phyloP scores from a whole-genome alignment of 2,113 vertebrate genomes.

The Meles meles region DNA sequence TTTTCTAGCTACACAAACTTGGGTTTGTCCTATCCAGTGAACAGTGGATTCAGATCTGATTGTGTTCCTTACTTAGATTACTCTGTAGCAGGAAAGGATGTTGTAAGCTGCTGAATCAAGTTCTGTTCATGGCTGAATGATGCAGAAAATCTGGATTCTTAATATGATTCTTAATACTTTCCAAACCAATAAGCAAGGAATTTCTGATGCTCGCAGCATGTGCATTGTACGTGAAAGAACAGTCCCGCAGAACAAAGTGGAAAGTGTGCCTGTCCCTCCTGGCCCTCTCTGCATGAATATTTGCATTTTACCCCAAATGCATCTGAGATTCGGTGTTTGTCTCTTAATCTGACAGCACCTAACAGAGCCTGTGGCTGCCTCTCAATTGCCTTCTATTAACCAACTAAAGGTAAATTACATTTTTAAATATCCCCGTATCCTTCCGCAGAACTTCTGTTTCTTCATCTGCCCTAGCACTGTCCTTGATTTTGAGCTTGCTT shows the following conservation, averaged over 20 bases:
- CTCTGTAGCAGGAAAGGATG: background rate
- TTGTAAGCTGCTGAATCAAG: background rate
- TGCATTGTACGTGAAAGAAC: background rate
- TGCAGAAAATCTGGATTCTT: slow-evolving; percentile 24
- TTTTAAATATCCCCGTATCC: background rate
- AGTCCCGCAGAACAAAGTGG: background rate
- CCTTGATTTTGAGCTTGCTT: slow-evolving; percentile 32
- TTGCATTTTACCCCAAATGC: background rate
- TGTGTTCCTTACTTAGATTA: background rate
- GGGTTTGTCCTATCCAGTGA: background rate
- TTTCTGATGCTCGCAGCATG: background rate
- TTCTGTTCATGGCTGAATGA: background rate
- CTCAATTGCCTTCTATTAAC: slow-evolving; percentile 18
- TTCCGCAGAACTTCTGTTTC: background rate
- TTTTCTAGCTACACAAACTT: background rate
- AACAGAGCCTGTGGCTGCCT: background rate
- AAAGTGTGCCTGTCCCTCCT: background rate
- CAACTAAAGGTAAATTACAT: slow-evolving; percentile 11
- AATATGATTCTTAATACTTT: slow-evolving; percentile 28
- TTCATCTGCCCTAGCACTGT: background rate
- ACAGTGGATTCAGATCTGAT: background rate
- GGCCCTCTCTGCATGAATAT: background rate
- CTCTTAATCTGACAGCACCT: background rate
- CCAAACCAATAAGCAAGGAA: slow-evolving; percentile 10
- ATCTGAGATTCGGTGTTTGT: background rate